Base-by-base conservation (phyloP, 2,797 vertebrate genomes). In the Perodicticus potto region DNA sequence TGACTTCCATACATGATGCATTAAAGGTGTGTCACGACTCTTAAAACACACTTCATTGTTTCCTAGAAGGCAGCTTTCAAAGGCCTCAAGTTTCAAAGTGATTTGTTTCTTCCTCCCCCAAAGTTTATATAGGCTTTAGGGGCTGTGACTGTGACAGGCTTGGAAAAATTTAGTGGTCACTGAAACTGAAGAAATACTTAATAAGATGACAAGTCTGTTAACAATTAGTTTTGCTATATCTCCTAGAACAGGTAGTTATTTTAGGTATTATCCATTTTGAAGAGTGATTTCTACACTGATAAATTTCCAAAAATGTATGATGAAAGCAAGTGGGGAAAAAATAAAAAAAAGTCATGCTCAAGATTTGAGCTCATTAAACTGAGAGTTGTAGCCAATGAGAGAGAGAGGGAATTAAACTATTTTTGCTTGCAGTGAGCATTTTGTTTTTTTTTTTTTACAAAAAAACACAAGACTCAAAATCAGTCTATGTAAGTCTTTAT, bases 301-400 rank as follows among this genome's bases (percentile, higher is more conserved):
- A 82, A 59, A 89, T 93, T 96, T 94, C 69, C 86, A 85, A 87
- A 94, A 93, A 16, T 10, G 12, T 45, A 43, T 82, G 14, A 89
- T 70, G 29, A 63, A 37, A 91, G 12, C 1, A 92, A 78, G 19
- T 37, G 16, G 29, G 27, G 10, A 13, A 13, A n/a, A 43, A 17
- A 27, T 61, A n/a, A 82, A 17, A 27, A 67, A n/a, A 82, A 88
- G 0, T 19, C 4, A 20, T 40, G 20, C 4, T 96, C 40, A 78
- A 40, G 55, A 49, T 22, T 13, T 10, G 3, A 85, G 53, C 10
- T n/a, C n/a, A 37, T 73, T 34, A 70, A 53, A 84, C 4, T 49
- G 29, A 40, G 12, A 37, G 14, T 9, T 12, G 17, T 20, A 4
- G 45, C 29, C 20, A 83, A 32, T 32, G 20, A 86, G 67, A 83